Evolutionary conservation across 2,113 vertebrate genomes (phyloP), one percentile per base, ranked within the genome.

Genomic region (Engystomops pustulosus): DNA sequence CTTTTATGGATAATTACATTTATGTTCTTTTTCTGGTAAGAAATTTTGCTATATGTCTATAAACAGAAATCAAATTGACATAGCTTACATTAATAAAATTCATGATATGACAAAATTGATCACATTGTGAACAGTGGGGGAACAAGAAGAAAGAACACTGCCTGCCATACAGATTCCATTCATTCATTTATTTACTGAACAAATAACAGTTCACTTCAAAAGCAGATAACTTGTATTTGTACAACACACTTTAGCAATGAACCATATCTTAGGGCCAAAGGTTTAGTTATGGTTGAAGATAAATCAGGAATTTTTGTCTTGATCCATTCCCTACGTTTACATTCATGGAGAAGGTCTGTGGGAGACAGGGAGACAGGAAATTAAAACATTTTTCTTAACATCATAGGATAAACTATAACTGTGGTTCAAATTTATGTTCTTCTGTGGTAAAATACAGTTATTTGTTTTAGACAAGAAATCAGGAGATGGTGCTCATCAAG

Each of bases 271-370:
- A n/a, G 71, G 70, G 38, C 70, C 25, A 67, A 83, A 83, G 18
- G 55, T 83, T 83, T 83, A 45, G 53, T 49, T 75, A 65, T 67
- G 55, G 38, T 67, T 65, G 30, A 83, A 65, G 41, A 76, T 67
- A 83, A 72, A 60, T 74, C 15, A 83, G 41, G 41, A 65, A 41
- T 70, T 51, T 69, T 51, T 32, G 38, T 38, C 79, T 49, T 34
- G 5, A 53, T 70, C 79, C 79, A 0, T 23, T 11, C 36, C 30
- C 30, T 36, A 23, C 0, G 38, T 38, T 14, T 36, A 38, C 44
- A 69, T 69, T 81, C 65, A 81, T 65, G 49, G 45, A 65, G 20
- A 81, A 20, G 62, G 62, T 45, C 62, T 69, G 27, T 80, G 62
- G 20, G 30, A 68, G 44, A 34, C 25, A 68, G 62, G 20, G 30